A percentile compares a stretch with the other conserved stretches of the same genome.
Conservation (phyloP, 2,797 vertebrate genomes). For the Takifugu rubripes region DNA sequence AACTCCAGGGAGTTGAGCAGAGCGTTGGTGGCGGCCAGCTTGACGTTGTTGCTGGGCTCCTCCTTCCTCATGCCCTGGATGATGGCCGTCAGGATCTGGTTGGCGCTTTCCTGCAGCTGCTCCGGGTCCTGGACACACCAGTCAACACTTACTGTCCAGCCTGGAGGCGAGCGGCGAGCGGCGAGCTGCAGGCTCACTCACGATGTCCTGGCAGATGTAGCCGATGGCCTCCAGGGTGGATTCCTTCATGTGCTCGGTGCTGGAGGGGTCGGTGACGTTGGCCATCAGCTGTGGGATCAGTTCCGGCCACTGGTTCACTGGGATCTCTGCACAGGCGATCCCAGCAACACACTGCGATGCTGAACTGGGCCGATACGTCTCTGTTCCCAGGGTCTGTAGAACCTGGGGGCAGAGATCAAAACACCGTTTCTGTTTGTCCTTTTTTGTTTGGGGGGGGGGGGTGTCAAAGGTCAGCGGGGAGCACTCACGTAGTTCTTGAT, state of each 20-base stretch:
- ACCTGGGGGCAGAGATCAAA: constrained; percentile 71
- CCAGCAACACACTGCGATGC: constrained; percentile 98
- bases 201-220: constrained; percentile 98
- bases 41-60: constrained; percentile 98
- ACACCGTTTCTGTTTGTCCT: no score
- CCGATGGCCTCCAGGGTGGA: constrained; percentile 98
- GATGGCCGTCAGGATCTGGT: constrained; percentile 97
- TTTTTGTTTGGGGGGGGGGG: not conserved
- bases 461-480: not conserved
- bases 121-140: constrained; percentile 84
- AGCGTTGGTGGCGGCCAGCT: constrained; percentile 94
- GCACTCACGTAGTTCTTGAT: constrained; percentile 93
- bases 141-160: no score
- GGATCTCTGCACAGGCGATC: constrained; percentile 97
- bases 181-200: constrained; percentile 68
- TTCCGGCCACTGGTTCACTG: constrained; percentile 95
- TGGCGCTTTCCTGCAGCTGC: constrained; percentile 96
- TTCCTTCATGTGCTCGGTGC: constrained; percentile 99
- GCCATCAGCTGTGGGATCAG: constrained; percentile 94
- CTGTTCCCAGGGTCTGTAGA: constrained; percentile 92
- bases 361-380: constrained; percentile 95
- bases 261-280: constrained; percentile 92
- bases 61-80: constrained; percentile 99
- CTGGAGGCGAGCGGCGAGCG: not conserved
- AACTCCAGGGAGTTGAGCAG: constrained; percentile 98